Evolutionary conservation across 2,113 vertebrate genomes (phyloP), one percentile per base, ranked within the genome.

Genomic region (Cheirogaleus medius): DNA sequence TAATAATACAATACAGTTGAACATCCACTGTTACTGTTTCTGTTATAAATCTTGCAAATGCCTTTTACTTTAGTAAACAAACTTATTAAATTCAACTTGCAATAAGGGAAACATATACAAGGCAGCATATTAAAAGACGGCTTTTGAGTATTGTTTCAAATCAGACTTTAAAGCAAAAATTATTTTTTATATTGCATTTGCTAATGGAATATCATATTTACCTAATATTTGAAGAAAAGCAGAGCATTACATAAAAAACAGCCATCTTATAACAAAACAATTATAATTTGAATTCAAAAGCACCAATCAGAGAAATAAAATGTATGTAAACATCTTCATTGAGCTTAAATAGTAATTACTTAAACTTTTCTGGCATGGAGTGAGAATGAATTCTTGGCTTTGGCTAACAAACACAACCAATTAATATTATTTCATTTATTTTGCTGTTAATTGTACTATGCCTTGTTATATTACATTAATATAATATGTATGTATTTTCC

Each of bases 31-130:
- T 92, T 91, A 97, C 95, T 96, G 92, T 97, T 98, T 98, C 91
- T 94, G 94, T 90, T 85, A 73, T 98, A 98, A 98, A 98, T 98
- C 98, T 98, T 98, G 39, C 56, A 68, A 98, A 93, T 97, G 94
- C n/a, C 90, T 98, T 98, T 97, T 97, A 98, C 92, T 98, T 89
- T 94, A 98, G 90, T 95, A 97, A 98, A 93, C 92, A 96, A 76
- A 94, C 90, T 97, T 98, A 98, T 97, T 97, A 98, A 97, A 98
- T 97, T 97, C 97, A 94, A 47, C 92, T 95, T 96, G 91, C 93
- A 97, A 87, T 96, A 91, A 96, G 86, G 93, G 96, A 97, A 98
- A 95, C 44, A 94, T 83, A 94, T 83, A 92, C 77, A 86, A 82
- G 84, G 90, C 93, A 94, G 82, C n/a, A 87, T 95, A 96, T 71